phyloP scores from a whole-genome alignment of 1,140 invertebrate genomes.

The Drosophila equinoxialis region DNA sequence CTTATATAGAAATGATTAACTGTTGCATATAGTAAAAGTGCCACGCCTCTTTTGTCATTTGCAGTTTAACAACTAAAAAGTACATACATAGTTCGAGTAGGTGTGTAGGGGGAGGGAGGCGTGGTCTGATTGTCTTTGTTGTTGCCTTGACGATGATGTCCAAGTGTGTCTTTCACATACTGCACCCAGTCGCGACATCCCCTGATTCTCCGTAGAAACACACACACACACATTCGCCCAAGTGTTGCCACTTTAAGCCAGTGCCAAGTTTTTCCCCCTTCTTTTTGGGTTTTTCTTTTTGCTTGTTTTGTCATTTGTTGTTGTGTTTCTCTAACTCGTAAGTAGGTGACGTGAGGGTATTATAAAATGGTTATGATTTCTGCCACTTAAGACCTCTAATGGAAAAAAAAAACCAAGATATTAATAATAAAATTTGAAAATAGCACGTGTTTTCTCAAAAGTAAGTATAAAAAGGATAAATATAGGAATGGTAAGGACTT shows the following conservation, averaged over 20 bases:
- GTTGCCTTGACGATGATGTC: slow-evolving; percentile 46
- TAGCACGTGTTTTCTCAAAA: no score
- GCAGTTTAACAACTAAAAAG: slow-evolving; percentile 57
- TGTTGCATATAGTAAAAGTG: slow-evolving; percentile 53
- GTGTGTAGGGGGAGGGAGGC: slow-evolving; percentile 8
- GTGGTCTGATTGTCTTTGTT: slow-evolving; percentile 9
- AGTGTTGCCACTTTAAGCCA: slow-evolving; percentile 62
- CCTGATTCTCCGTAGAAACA: slow-evolving; percentile 4
- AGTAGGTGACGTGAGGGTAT: slow-evolving; percentile 21
- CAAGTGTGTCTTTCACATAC: slow-evolving; percentile 22
- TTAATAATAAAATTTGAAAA: no score
- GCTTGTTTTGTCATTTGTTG: slow-evolving; percentile 16
- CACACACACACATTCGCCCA: slow-evolving; percentile 32
- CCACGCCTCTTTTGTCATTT: slow-evolving; percentile 57
- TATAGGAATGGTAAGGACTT: no score
- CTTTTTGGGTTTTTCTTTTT: background rate
- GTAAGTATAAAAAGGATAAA: no score
- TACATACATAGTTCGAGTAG: slow-evolving; percentile 37
- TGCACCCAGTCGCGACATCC: slow-evolving; percentile 20
- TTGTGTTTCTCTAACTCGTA: slow-evolving; percentile 1
- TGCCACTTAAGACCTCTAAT: slow-evolving; percentile 2
- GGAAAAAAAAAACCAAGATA: background rate
- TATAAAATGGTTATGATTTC: slow-evolving; percentile 29
- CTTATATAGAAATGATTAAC: slow-evolving; percentile 60
- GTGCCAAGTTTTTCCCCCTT: slow-evolving; percentile 20